Conservation (phyloP, 2,797 vertebrate genomes). For the Lycodopsis pacificus region DNA sequence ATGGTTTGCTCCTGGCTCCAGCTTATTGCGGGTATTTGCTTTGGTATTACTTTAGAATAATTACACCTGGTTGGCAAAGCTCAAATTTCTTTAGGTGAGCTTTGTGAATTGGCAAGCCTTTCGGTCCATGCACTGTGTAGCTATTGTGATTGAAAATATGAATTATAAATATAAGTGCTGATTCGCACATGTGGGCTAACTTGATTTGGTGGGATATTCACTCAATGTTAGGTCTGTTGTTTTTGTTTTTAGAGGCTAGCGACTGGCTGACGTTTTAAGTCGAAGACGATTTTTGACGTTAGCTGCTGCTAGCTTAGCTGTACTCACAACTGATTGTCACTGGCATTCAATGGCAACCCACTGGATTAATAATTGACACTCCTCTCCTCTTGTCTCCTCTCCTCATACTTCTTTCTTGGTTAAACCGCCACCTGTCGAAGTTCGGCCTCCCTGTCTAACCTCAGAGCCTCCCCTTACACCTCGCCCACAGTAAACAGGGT, state of each 20-base stretch:
- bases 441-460: slow-evolving; percentile 21
- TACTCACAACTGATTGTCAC: neutral
- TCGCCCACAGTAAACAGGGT: slow-evolving; percentile 45
- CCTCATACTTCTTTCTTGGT: slow-evolving; percentile 4
- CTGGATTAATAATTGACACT: slow-evolving; percentile 14
- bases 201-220: neutral
- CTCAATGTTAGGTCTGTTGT: neutral
- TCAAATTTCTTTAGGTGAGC: slow-evolving; percentile 15
- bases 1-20: slow-evolving; percentile 46
- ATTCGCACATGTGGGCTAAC: neutral
- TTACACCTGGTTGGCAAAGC: slow-evolving; percentile 16
- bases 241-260: neutral
- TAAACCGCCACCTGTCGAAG: slow-evolving; percentile 11
- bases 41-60: slow-evolving; percentile 31
- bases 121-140: neutral
- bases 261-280: neutral
- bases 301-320: neutral
- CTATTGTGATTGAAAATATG: neutral
- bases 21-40: slow-evolving; percentile 33
- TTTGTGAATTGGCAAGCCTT: neutral
- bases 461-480: neutral
- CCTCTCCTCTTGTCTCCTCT: neutral
- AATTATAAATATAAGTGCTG: neutral
- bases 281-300: neutral
- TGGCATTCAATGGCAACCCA: neutral